phyloP scores from a whole-genome alignment of 2,797 vertebrate genomes.

The Hoplostethus mediterraneus region DNA sequence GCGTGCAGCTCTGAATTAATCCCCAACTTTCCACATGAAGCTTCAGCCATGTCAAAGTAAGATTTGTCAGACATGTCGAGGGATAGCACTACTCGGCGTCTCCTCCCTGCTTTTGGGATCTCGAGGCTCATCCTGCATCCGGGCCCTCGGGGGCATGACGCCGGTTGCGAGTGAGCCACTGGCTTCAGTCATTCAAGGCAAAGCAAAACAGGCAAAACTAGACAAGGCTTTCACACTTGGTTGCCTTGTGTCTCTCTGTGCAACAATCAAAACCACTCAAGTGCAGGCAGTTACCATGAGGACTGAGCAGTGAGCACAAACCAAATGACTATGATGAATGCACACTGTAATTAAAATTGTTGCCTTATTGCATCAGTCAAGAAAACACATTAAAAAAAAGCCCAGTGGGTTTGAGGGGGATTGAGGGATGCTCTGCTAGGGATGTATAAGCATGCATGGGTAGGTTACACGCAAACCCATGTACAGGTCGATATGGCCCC shows the following conservation, averaged over 20 bases:
- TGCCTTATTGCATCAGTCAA: slow-evolving; percentile 1
- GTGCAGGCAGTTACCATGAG: slow-evolving; percentile 34
- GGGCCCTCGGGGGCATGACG: slow-evolving; percentile 55
- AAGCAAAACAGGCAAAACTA: slow-evolving; percentile 73
- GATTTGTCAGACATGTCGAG: slow-evolving; percentile 1
- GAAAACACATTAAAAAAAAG: not conserved
- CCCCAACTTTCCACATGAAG: slow-evolving; percentile 14
- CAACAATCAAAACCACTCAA: slow-evolving; percentile 46
- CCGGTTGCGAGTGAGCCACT: slow-evolving; percentile 56
- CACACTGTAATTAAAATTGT: slow-evolving; percentile 22
- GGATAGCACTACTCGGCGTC: slow-evolving; percentile 32
- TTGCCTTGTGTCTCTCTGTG: slow-evolving; percentile 48
- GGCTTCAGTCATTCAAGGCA: slow-evolving; percentile 67
- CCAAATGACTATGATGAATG: slow-evolving; percentile 8
- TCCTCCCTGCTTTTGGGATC: slow-evolving; percentile 41
- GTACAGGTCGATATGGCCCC: slow-evolving; percentile 63
- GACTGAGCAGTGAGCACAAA: slow-evolving; percentile 20
- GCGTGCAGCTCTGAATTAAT: not conserved
- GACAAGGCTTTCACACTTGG: slow-evolving; percentile 68
- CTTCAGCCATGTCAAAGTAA: not conserved
- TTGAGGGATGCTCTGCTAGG: slow-evolving; percentile 29
- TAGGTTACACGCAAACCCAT: slow-evolving; percentile 38
- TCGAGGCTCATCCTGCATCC: slow-evolving; percentile 65
- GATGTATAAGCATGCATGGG: slow-evolving; percentile 35
- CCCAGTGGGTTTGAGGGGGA: not conserved